Percentiles rank a stretch among this genome's conserved stretches.
Evolutionary conservation across 2,113 vertebrate genomes (phyloP).

Genomic region (Pelecanus crispus): DNA sequence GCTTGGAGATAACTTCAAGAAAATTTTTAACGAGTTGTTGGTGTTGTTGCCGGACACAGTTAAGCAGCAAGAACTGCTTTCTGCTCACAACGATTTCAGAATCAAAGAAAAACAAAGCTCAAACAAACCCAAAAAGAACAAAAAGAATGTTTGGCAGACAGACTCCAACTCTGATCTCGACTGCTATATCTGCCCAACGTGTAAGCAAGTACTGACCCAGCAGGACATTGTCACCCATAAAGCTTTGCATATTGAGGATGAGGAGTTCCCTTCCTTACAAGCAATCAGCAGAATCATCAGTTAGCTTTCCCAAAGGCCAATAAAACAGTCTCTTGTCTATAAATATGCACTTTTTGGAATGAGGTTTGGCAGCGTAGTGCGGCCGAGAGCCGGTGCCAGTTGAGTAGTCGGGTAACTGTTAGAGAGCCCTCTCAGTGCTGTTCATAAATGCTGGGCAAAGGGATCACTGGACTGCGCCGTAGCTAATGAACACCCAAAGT

Average conservation of each 20-base stretch:
- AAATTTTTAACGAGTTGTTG: conserved; percentile 91
- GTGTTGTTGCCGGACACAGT: conserved; percentile 88
- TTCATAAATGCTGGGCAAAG: background rate
- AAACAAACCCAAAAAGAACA: conserved; percentile 83
- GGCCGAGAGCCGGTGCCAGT: background rate
- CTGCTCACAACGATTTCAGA: conserved; percentile 82
- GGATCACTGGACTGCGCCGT: background rate
- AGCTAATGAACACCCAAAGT: background rate
- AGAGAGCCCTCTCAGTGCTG: background rate
- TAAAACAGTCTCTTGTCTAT: background rate
- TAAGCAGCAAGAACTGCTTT: conserved; percentile 95
- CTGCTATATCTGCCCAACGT: conserved; percentile 88
- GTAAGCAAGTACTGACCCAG: conserved; percentile 89
- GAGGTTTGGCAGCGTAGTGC: background rate
- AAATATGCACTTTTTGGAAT: conserved; percentile 1
- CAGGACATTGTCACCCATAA: conserved; percentile 88
- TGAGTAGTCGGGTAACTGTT: background rate
- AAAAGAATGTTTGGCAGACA: conserved; percentile 83
- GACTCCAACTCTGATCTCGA: conserved; percentile 77
- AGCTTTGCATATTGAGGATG: conserved; percentile 82
- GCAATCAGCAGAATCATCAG: conserved; percentile 91
- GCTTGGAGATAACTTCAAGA: conserved; percentile 87
- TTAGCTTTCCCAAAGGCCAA: conserved; percentile 68
- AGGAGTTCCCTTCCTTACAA: conserved; percentile 94
- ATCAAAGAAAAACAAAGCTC: conserved; percentile 73